These are phyloP conservation scores for Ferdinandea cuprea DNA, from an alignment of 2,888 invertebrate species.

Conservation along the genomic window DNA sequence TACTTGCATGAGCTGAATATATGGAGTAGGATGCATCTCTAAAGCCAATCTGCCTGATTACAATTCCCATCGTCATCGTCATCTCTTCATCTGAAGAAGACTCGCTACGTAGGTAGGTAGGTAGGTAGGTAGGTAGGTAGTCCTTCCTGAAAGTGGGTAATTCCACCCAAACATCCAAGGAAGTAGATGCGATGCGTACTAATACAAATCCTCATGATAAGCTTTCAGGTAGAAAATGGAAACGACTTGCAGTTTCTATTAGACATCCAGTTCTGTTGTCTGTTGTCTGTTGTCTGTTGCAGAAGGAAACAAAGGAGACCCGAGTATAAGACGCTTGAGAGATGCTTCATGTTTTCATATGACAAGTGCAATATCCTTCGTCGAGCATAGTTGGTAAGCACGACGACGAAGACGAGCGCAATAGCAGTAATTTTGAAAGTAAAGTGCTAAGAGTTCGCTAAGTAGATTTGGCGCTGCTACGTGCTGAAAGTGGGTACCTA, in stretches of 20 bases:
- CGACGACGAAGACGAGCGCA: constrained; percentile 44
- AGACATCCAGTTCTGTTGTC: constrained; percentile 55
- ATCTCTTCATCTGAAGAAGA: constrained; percentile 52
- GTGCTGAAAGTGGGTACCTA: too few relatives aligned
- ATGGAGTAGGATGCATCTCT: constrained; percentile 37
- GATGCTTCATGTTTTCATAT: constrained; percentile 51
- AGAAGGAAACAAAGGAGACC: constrained; percentile 19
- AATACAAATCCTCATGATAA: constrained; percentile 53
- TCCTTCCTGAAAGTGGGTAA: too few relatives aligned
- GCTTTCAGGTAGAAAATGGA: constrained; percentile 62
- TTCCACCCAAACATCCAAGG: too few relatives aligned
- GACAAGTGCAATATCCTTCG: constrained; percentile 47
- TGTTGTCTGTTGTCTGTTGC: constrained; percentile 22
- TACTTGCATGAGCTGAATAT: constrained; percentile 51
- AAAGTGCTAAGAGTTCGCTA: constrained; percentile 34
- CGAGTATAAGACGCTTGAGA: constrained; percentile 32
- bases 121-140: too few relatives aligned
- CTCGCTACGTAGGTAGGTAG: too few relatives aligned
- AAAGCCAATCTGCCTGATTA: constrained; percentile 70
- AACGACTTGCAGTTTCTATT: constrained; percentile 52
- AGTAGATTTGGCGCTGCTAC: neutral
- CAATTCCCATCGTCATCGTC: constrained; percentile 54
- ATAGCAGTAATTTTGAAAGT: constrained; percentile 36
- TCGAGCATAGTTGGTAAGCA: constrained; percentile 38
- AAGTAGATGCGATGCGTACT: constrained; percentile 59